phyloP scores from a whole-genome alignment of 2,797 vertebrate species.

The Zalophus californianus region DNA sequence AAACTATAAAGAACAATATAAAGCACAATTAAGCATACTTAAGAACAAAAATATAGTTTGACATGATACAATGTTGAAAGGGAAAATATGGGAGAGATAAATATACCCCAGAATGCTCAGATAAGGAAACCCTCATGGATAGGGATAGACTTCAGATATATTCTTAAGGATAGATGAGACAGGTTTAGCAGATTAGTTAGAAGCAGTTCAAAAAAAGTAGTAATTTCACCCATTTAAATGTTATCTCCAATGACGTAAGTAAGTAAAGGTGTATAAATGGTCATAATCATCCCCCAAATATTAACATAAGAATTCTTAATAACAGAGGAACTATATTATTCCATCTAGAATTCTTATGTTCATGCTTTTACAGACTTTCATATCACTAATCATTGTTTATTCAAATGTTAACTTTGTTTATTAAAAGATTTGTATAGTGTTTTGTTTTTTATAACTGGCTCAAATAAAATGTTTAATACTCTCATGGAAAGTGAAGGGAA shows the following conservation, averaged over 20 bases:
- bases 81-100: not conserved
- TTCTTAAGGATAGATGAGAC: not conserved
- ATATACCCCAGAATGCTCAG: not conserved
- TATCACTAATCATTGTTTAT: not conserved
- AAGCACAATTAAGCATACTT: not conserved
- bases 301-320: not conserved
- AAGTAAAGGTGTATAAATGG: not conserved
- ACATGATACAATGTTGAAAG: not conserved
- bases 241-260: not conserved
- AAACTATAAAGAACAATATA: not conserved
- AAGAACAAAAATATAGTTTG: not conserved
- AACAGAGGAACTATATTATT: not conserved
- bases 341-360: not conserved
- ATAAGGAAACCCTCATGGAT: not conserved
- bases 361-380: not conserved
- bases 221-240: not conserved
- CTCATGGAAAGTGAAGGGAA: not conserved
- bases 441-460: not conserved
- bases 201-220: not conserved
- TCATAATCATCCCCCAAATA: not conserved
- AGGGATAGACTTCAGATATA: not conserved
- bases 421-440: not conserved
- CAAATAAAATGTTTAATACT: conserved; percentile 30
- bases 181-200: not conserved
- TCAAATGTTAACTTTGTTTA: not conserved